Percentiles rank a stretch among this genome's conserved stretches.
phyloP scores from a whole-genome alignment of 64 coral and sea anemone species.

The Pocillopora damicornis region DNA sequence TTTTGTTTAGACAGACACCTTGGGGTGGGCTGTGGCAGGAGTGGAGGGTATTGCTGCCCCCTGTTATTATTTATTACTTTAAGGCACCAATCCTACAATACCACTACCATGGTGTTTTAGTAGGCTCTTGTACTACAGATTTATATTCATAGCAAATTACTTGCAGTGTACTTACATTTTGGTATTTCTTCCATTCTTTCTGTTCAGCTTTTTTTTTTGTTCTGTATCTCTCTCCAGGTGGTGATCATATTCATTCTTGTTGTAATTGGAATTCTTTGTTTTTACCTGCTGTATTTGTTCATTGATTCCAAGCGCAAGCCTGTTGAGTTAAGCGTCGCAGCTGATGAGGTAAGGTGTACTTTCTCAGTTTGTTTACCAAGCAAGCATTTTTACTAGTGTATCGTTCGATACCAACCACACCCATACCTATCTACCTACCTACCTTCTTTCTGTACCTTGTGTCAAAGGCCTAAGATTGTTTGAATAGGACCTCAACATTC shows the following conservation, averaged over 20 bases:
- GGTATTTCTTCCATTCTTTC: background rate
- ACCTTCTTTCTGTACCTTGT: too few species aligned
- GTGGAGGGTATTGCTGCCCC: too few species aligned
- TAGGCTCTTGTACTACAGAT: background rate
- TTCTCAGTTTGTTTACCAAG: background rate
- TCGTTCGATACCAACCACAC: background rate
- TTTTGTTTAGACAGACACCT: too few species aligned
- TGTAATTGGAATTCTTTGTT: slow-evolving; percentile 48
- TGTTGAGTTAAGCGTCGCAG: slow-evolving; percentile 72
- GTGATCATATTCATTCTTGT: slow-evolving; percentile 93
- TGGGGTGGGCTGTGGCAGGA: too few species aligned
- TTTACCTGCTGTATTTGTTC: slow-evolving; percentile 74
- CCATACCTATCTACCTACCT: too few species aligned
- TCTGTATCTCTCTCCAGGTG: slow-evolving; percentile 49
- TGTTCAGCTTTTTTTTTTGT: background rate
- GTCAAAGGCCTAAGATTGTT: too few species aligned
- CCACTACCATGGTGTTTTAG: too few species aligned
- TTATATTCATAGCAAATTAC: background rate
- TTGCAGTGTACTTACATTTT: background rate
- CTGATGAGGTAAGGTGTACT: slow-evolving; percentile 64
- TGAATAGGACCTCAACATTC: too few species aligned
- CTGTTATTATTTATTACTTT: too few species aligned
- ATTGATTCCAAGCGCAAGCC: slow-evolving; percentile 70
- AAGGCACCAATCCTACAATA: too few species aligned
- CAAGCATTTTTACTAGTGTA: background rate